A percentile compares a stretch with the other conserved stretches of the same genome.
Evolutionary conservation across 2,113 vertebrate genomes (phyloP).

Genomic region (Platichthys flesus): DNA sequence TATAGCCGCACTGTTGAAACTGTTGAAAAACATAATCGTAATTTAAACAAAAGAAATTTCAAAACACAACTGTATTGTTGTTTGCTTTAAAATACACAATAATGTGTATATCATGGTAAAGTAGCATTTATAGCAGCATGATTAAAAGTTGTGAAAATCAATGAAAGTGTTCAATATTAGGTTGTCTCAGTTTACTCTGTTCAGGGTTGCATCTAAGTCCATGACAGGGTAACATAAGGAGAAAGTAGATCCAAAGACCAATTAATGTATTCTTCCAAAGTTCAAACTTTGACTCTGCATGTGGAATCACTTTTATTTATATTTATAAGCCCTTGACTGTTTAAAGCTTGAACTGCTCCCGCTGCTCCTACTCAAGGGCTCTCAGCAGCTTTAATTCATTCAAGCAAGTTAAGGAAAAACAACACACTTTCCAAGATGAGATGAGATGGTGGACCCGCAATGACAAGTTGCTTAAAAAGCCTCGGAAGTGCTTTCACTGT

Average conservation of each 20-base stretch:
- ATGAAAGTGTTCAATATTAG: conserved; percentile 11
- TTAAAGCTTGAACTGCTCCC: background rate
- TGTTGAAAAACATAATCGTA: background rate
- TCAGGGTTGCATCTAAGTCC: background rate
- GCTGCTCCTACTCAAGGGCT: conserved; percentile 25
- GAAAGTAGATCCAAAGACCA: background rate
- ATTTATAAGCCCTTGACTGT: conserved; percentile 3
- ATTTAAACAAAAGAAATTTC: background rate
- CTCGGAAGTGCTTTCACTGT: conserved; percentile 39
- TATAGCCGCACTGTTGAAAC: background rate
- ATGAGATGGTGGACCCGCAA: conserved; percentile 17
- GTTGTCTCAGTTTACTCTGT: background rate
- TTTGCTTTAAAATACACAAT: background rate
- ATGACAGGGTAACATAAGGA: background rate
- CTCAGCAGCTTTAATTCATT: conserved; percentile 25
- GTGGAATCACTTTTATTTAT: background rate
- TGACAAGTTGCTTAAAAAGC: conserved; percentile 33
- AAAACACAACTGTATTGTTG: too few species aligned
- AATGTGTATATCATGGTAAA: background rate
- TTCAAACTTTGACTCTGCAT: background rate
- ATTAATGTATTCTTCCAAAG: too few species aligned
- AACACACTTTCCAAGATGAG: conserved; percentile 12
- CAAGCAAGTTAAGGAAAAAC: conserved; percentile 47
- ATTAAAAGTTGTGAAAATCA: conserved; percentile 1
- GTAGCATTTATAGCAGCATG: background rate